phyloP scores from a whole-genome alignment of 1,140 invertebrate genomes.

The Drosophila sproati region DNA sequence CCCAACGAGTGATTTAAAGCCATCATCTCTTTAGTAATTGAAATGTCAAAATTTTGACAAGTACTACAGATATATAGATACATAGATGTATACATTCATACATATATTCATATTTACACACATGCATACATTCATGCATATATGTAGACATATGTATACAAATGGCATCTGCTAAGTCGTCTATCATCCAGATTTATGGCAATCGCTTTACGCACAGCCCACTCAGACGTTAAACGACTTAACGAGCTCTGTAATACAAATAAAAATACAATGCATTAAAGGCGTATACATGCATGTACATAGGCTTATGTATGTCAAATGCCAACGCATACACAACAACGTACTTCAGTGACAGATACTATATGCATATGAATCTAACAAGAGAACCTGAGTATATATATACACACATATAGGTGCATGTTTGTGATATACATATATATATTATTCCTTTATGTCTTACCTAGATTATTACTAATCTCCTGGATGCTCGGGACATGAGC shows the following conservation, averaged over 20 bases:
- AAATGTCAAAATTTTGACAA: too few relatives aligned
- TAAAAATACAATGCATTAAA: slow-evolving; percentile 33
- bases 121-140: slow-evolving; percentile 10
- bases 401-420: neutral
- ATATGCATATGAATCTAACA: slow-evolving; percentile 5
- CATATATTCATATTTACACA: neutral
- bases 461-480: slow-evolving; percentile 90
- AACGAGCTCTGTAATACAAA: slow-evolving; percentile 40
- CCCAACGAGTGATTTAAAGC: too few relatives aligned
- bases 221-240: slow-evolving; percentile 40
- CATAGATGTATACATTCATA: too few relatives aligned
- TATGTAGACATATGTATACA: neutral
- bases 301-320: slow-evolving; percentile 29
- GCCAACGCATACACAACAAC: neutral
- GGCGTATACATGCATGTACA: slow-evolving; percentile 16
- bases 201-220: slow-evolving; percentile 24
- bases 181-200: slow-evolving; percentile 26
- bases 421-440: slow-evolving; percentile 1
- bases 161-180: slow-evolving; percentile 12
- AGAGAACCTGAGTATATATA: neutral
- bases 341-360: neutral
- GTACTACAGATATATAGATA: too few relatives aligned
- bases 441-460: slow-evolving; percentile 57
- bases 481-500: slow-evolving; percentile 98
- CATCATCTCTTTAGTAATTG: too few relatives aligned